Percentiles rank a stretch among this genome's conserved stretches.
These are phyloP conservation scores for Drosophila birchii DNA, from an alignment of 2,888 invertebrate genomes.

Conservation along the genomic window DNA sequence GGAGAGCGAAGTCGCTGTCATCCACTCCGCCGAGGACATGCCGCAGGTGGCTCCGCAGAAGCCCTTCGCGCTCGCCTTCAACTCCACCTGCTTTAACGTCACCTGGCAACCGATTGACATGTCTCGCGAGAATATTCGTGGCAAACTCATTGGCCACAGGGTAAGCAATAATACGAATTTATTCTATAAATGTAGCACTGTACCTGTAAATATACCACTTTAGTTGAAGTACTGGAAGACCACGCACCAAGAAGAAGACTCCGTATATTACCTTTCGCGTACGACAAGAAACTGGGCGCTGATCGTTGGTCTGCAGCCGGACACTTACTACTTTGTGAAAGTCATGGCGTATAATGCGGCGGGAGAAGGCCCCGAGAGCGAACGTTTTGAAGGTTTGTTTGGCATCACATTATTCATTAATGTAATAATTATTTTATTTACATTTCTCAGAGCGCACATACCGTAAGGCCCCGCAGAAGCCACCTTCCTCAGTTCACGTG, in stretches of 20 bases:
- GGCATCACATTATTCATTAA: background rate
- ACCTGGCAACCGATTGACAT: conserved; percentile 95
- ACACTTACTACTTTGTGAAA: conserved; percentile 96
- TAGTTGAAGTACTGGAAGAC: conserved; percentile 96
- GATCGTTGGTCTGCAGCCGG: conserved; percentile 96
- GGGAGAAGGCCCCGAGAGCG: conserved; percentile 98
- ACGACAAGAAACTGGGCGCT: conserved; percentile 93
- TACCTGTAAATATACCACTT: background rate
- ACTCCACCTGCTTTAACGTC: conserved; percentile 96
- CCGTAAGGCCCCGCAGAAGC: conserved; percentile 96
- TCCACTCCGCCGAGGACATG: conserved; percentile 96
- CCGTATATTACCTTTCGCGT: conserved; percentile 93
- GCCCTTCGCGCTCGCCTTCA: conserved; percentile 91
- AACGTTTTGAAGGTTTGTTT: conserved; percentile 89
- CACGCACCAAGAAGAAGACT: conserved; percentile 90
- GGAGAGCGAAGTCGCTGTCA: conserved; percentile 89
- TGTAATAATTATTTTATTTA: background rate
- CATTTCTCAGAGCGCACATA: conserved; percentile 89
- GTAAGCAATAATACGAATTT: conserved; percentile 83
- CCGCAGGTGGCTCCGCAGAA: conserved; percentile 95
- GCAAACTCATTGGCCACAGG: conserved; percentile 96
- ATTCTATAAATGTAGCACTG: too few relatives aligned
- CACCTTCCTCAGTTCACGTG: conserved; percentile 96
- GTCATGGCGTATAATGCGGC: conserved; percentile 98
- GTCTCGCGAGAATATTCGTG: conserved; percentile 92